Conservation (phyloP, 1,140 invertebrate species). For the Cotesia vestalis region DNA sequence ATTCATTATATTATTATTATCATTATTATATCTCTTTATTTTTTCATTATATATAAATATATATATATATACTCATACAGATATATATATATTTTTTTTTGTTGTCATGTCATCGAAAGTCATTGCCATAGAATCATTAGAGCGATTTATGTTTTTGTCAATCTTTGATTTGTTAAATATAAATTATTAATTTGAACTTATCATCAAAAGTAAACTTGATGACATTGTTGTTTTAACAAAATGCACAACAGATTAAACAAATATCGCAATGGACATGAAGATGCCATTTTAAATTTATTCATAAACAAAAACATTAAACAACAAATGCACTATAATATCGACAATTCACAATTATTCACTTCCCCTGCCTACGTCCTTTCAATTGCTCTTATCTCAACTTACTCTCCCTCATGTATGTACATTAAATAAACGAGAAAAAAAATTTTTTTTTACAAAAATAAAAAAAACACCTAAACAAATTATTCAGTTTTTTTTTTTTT, state of each 20-base stretch:
- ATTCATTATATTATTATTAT: background rate
- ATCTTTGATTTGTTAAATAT: background rate
- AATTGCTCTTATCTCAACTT: background rate
- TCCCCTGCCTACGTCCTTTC: slow-evolving; percentile 6
- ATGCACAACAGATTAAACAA: background rate
- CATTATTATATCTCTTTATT: slow-evolving; percentile 4
- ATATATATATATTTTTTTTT: background rate
- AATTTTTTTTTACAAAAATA: slow-evolving; percentile 25
- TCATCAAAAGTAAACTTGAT: background rate
- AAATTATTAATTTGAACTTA: background rate
- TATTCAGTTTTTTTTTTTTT: slow-evolving; percentile 12
- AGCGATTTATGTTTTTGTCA: background rate
- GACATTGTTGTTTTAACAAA: slow-evolving; percentile 5
- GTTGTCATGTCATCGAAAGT: background rate
- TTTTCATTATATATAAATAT: slow-evolving; percentile 2
- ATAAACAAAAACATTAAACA: slow-evolving; percentile 7
- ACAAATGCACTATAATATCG: slow-evolving; percentile 18
- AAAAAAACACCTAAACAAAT: slow-evolving; percentile 28
- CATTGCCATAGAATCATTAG: no score
- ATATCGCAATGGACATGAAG: background rate
- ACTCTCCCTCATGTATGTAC: slow-evolving; percentile 26
- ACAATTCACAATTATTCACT: slow-evolving; percentile 14
- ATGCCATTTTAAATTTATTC: slow-evolving; percentile 2
- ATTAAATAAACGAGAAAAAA: slow-evolving; percentile 20
- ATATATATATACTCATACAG: background rate